Percentiles rank a stretch among this genome's conserved stretches.
Evolutionary conservation across 2,888 invertebrate genomes (phyloP).

Genomic region (Branchipolynoe longqiensis): DNA sequence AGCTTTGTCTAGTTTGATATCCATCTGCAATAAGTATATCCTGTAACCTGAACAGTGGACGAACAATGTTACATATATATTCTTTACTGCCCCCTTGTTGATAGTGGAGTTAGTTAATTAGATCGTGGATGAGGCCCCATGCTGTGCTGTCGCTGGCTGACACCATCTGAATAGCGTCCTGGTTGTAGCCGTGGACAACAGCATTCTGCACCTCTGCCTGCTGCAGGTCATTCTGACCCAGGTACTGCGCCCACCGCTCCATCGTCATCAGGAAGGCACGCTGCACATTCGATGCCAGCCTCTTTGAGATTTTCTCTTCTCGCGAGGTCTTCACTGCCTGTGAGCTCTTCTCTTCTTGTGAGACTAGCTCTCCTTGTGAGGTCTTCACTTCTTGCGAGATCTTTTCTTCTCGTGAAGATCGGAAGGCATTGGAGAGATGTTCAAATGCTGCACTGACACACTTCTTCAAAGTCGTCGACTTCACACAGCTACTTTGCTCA

Average conservation of each 20-base stretch:
- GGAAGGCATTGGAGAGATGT: too few species aligned
- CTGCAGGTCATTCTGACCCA: neutral
- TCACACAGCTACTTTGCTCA: too few species aligned
- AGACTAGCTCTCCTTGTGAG: neutral
- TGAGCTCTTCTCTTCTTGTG: neutral
- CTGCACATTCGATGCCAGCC: neutral
- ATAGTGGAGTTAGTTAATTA: too few species aligned
- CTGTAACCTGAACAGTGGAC: too few species aligned
- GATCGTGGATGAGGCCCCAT: neutral
- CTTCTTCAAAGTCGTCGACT: too few species aligned
- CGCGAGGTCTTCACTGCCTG: neutral
- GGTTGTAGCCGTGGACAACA: neutral
- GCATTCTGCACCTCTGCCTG: slow-evolving; percentile 17
- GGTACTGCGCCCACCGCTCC: neutral
- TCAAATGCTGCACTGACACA: too few species aligned
- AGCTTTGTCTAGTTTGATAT: too few species aligned
- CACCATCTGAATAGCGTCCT: neutral
- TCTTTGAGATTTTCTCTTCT: neutral
- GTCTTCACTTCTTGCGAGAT: neutral
- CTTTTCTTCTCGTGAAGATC: too few species aligned
- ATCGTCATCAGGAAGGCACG: neutral
- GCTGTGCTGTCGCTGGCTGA: neutral
- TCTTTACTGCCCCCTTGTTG: too few species aligned
- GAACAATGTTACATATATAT: too few species aligned
- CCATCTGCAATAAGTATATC: too few species aligned